Base-by-base conservation (phyloP, 2,797 vertebrate genomes). In the Chiroxiphia lanceolata region DNA sequence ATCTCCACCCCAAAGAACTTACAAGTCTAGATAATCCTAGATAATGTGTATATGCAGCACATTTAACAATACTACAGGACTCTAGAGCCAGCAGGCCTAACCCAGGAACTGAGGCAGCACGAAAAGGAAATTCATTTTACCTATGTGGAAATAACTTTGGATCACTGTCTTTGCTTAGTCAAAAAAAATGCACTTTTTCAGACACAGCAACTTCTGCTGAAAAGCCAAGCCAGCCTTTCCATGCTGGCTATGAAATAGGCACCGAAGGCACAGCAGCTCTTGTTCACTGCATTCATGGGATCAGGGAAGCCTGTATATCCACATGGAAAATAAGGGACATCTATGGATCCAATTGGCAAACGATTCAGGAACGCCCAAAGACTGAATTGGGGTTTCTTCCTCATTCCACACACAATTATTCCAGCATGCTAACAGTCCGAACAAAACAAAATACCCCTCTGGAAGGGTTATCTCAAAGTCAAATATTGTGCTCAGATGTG, bases 261-360 rank as follows among this genome's bases (percentile, higher is more conserved):
- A 90, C 9, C 33, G 50, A n/a, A 34, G 38, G 40, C 20, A 69
- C 11, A 79, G 50, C 36, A 80, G 34, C 38, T 78, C 56, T 45
- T 4, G 1, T 2, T 56, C 83, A 12, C 21, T 3, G 1, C 45
- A 48, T 53, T 53, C 54, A 29, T 0, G 4, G 18, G 15, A 26
- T 15, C 29, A 56, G n/a, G 8, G 67, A 70, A 84, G 34, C 15
- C 36, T 15, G 4, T 4, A 47, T 16, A 53, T 31, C 3, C 29
- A 71, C 5, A 2, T 4, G 20, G 25, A 75, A 8, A 31, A 21
- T 34, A 70, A 29, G 3, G 42, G n/a, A 71, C 9, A 45, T 15
- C 19, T 34, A 56, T 3, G 12, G 26, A 72, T 59, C 10, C 5
- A 2, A 13, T 0, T 9, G n/a, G 20, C 69, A 91, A 69, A 50